Evolutionary conservation across 2,113 vertebrate species (phyloP).

Genomic region (Bubo blakistoni): DNA sequence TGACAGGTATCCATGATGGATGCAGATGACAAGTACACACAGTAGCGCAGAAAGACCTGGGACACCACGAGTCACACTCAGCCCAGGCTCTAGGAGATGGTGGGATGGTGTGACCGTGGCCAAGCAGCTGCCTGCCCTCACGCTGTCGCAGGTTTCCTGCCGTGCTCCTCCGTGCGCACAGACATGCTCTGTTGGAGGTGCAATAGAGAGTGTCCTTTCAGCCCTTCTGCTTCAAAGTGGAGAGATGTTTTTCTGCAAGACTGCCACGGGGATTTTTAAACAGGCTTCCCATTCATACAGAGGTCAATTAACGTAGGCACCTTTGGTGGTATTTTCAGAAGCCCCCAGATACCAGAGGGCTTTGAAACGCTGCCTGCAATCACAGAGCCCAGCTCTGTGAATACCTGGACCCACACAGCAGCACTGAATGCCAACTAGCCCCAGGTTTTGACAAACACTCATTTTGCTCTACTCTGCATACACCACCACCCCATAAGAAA

Average conservation of each 20-base stretch:
- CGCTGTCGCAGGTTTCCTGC: neutral
- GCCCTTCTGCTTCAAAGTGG: neutral
- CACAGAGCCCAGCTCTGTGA: constrained; percentile 27
- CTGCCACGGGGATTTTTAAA: neutral
- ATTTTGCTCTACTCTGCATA: neutral
- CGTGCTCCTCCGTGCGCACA: neutral
- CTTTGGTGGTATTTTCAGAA: constrained; percentile 50
- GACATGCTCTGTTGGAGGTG: neutral
- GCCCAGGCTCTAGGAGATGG: fast-evolving
- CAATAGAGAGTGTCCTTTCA: constrained; percentile 2
- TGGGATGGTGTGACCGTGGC: neutral
- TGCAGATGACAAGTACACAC: fast-evolving
- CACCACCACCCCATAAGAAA: neutral
- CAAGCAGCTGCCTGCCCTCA: neutral
- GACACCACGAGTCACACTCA: fast-evolving
- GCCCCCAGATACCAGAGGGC: neutral
- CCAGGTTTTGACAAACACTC: neutral
- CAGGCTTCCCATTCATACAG: constrained; percentile 37
- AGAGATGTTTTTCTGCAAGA: constrained; percentile 12
- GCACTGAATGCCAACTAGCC: neutral
- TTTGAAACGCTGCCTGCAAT: constrained; percentile 1
- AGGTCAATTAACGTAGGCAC: constrained; percentile 25
- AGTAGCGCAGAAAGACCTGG: neutral
- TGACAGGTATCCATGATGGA: fast-evolving
- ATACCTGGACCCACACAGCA: constrained; percentile 4